Conservation (phyloP, 2,888 invertebrate species). For the Lottia scabra region DNA sequence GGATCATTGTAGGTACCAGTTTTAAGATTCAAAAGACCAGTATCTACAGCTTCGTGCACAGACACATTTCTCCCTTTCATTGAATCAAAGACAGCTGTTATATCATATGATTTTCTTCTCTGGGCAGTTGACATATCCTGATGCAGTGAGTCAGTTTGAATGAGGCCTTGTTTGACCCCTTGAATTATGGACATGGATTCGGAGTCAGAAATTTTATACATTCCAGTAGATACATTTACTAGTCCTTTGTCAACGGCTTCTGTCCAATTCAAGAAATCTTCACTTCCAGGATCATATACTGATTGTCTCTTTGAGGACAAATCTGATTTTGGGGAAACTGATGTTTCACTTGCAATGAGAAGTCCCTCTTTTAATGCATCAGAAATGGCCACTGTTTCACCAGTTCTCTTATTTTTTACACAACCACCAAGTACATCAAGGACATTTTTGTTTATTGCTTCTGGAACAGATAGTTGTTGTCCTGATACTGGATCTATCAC, state of each 20-base stretch:
- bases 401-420: conserved; percentile 72
- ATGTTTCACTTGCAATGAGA: conserved; percentile 26
- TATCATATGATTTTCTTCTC: conserved; percentile 27
- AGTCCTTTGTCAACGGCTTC: conserved; percentile 92
- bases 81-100: conserved; percentile 35
- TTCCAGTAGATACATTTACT: conserved; percentile 80
- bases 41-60: conserved; percentile 64
- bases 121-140: conserved; percentile 11
- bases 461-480: conserved; percentile 74
- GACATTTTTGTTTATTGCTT: conserved; percentile 77
- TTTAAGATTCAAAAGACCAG: conserved; percentile 68
- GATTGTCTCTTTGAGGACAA: conserved; percentile 31
- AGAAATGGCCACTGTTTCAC: conserved; percentile 82
- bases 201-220: conserved; percentile 70
- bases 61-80: conserved; percentile 30
- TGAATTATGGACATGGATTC: conserved; percentile 30
- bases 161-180: conserved; percentile 28
- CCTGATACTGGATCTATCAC: conserved; percentile 84
- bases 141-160: conserved; percentile 15
- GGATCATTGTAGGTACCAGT: conserved; percentile 70
- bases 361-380: conserved; percentile 77
- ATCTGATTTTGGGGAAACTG: not conserved
- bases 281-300: conserved; percentile 81
- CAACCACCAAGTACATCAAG: conserved; percentile 74
- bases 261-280: conserved; percentile 88